A percentile compares a stretch with the other conserved stretches of the same genome.
These are phyloP conservation scores for Drosophila formosana DNA, from an alignment of 2,888 invertebrate genomes.

Conservation along the genomic window DNA sequence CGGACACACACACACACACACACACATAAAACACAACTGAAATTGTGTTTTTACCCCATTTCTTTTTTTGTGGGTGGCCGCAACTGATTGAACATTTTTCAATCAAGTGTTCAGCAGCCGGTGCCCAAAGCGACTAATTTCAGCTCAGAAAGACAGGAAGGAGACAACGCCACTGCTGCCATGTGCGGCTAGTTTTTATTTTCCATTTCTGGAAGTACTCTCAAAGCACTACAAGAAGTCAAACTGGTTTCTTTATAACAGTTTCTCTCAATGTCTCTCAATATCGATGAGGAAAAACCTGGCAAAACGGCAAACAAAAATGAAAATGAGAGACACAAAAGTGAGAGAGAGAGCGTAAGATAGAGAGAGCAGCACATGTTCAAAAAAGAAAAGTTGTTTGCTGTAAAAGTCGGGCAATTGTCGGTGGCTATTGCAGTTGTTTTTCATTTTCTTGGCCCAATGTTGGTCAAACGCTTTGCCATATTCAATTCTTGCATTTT, in stretches of 20 bases:
- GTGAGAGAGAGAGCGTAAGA: slow-evolving; percentile 11
- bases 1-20: neutral
- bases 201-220: slow-evolving; percentile 13
- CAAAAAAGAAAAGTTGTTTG: slow-evolving; percentile 71
- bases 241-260: slow-evolving; percentile 42
- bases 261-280: slow-evolving; percentile 30
- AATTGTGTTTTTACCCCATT: slow-evolving; percentile 2
- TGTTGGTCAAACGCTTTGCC: slow-evolving; percentile 70
- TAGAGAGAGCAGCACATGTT: slow-evolving; percentile 9
- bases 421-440: slow-evolving; percentile 46
- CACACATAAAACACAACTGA: slow-evolving; percentile 7
- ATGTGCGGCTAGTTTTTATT: slow-evolving; percentile 20
- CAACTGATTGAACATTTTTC: slow-evolving; percentile 57
- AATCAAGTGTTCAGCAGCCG: slow-evolving; percentile 51
- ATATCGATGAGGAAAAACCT: slow-evolving; percentile 52
- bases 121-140: slow-evolving; percentile 47
- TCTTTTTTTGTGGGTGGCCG: slow-evolving; percentile 10
- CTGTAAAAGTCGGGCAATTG: slow-evolving; percentile 67
- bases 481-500: slow-evolving; percentile 48
- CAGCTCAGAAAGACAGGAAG: slow-evolving; percentile 10
- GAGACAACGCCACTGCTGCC: neutral
- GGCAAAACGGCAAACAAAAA: slow-evolving; percentile 33
- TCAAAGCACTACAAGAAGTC: slow-evolving; percentile 14
- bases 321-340: slow-evolving; percentile 24
- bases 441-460: slow-evolving; percentile 61